These are phyloP conservation scores for Ameiurus melas DNA, from an alignment of 2,113 vertebrate genomes.

Conservation along the genomic window DNA sequence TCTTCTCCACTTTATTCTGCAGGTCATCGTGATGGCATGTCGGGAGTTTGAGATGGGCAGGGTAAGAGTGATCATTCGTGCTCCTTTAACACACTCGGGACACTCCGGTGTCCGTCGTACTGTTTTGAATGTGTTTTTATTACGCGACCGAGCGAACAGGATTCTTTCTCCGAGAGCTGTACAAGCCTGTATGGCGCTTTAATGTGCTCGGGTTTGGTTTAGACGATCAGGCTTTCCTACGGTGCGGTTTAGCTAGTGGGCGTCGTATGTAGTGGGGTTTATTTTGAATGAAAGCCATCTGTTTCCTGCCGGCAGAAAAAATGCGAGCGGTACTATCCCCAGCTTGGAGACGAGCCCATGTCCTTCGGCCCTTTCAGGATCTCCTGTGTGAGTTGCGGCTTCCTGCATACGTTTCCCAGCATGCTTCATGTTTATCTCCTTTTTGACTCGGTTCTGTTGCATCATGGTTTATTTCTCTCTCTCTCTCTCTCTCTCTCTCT, in stretches of 20 bases:
- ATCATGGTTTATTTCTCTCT: slow-evolving; percentile 32
- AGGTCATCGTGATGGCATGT: slow-evolving; percentile 99
- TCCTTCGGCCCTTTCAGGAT: slow-evolving; percentile 91
- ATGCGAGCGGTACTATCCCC: slow-evolving; percentile 94
- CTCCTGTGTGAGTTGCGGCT: slow-evolving; percentile 87
- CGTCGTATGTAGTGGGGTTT: not conserved
- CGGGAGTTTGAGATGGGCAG: slow-evolving; percentile 99
- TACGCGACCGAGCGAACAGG: not conserved
- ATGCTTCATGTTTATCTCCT: slow-evolving; percentile 9
- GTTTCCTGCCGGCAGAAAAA: slow-evolving; percentile 80
- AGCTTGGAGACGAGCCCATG: slow-evolving; percentile 82
- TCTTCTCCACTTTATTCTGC: slow-evolving; percentile 42
- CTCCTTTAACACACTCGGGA: not conserved
- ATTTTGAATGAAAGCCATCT: slow-evolving; percentile 10
- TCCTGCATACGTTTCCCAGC: slow-evolving; percentile 18
- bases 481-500: slow-evolving; percentile 54
- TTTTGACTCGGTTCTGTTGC: not conserved
- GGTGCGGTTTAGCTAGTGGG: too few relatives aligned
- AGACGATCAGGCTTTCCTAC: not conserved
- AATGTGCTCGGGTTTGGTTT: not conserved
- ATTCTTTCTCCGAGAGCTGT: not conserved
- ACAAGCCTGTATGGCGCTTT: not conserved
- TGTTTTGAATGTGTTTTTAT: not conserved
- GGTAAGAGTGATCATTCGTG: slow-evolving; percentile 75
- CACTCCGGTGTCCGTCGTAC: not conserved